These are phyloP conservation scores for Alces alces DNA, from an alignment of 2,113 vertebrate genomes.

Conservation along the genomic window DNA sequence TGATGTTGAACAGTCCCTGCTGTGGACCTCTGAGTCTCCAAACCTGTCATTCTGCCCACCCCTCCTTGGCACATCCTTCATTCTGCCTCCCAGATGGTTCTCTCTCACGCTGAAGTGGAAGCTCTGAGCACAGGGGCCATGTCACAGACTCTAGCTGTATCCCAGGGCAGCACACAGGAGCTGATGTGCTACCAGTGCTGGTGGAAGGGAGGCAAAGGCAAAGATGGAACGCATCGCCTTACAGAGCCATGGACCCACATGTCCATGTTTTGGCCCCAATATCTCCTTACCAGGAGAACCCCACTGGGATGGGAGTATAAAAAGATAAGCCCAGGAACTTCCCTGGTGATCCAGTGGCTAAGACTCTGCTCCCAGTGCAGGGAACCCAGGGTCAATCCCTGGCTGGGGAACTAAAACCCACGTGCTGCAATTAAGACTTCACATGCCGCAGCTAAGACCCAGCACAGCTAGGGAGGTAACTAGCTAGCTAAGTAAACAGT, in stretches of 20 bases:
- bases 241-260: background rate
- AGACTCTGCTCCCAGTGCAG: background rate
- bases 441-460: accelerated
- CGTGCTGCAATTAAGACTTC: background rate
- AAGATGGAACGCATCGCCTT: background rate
- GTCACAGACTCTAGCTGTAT: background rate
- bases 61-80: background rate
- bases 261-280: background rate
- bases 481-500: background rate
- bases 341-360: background rate
- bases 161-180: background rate
- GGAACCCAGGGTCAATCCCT: background rate
- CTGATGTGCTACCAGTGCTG: background rate
- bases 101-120: background rate
- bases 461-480: background rate
- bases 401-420: background rate
- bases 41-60: background rate
- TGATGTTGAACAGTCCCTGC: background rate
- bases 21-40: background rate
- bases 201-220: background rate
- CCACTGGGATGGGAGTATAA: background rate
- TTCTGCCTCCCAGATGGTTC: background rate
- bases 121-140: background rate
- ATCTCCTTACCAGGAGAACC: background rate
- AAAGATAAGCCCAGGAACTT: background rate